Base-by-base conservation (phyloP, 2,888 invertebrate genomes). In the Eristalis arbustorum region DNA sequence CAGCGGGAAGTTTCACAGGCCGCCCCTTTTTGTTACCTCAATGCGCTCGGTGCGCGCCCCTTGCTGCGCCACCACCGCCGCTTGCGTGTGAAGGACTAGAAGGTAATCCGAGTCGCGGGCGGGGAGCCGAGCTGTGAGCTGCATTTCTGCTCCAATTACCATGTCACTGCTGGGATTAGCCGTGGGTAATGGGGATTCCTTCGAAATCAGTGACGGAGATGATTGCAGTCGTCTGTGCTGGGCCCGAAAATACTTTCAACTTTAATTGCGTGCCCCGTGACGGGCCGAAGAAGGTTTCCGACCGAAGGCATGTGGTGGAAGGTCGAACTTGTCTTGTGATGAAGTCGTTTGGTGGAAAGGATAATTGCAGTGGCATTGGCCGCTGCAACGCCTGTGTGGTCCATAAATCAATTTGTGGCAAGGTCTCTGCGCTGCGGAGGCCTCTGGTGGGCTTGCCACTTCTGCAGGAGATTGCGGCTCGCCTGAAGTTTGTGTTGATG, bases 121-220 rank as follows among this genome's bases (percentile, higher is more conserved):
- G 22, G 3, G 56, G 10, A 3, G 40, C 34, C 14, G 49, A 22
- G 66, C n/a, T n/a, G 34, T 61, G 56, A 74, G 62, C 25, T 67
- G 62, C 71, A 67, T 75, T 66, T 75, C 67, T 72, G 67, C 67
- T 84, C 63, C 80, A 84, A 75, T 80, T 84, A 76, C 49, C 71
- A 49, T 75, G 74, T 75, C 68, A 62, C 42, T 67, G 13, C 31
- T 23, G 31, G 63, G 73, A 59, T 67, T 49, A 76, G 31, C 49
- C 13, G 14, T 63, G 62, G 14, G 49, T 34, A 67, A 63, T 14
- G 22, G 74, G n/a, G 25, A 68, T 68, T 57, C 34, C 63, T 68
- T 40, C 42, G 28, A 37, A 63, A 73, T 63, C 28, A 72, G 42
- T 62, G 49, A 63, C 28, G 73, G 25, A 22, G 37, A 37, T 61